These are phyloP conservation scores for Fistularia commersonii DNA, from an alignment of 2,797 vertebrate genomes.

Conservation along the genomic window DNA sequence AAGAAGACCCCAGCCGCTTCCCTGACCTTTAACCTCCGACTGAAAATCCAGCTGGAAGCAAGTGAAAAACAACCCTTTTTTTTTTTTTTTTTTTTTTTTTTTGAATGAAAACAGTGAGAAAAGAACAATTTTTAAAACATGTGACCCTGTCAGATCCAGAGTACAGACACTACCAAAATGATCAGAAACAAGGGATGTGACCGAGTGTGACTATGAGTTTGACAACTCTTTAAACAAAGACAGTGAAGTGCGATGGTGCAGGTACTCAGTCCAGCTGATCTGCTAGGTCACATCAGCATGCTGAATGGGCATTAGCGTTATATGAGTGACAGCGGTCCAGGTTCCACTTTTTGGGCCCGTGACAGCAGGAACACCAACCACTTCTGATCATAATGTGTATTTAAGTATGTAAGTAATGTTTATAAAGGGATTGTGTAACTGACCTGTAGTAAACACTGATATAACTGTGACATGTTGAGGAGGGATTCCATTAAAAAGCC, in stretches of 20 bases:
- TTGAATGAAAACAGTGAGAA: not conserved
- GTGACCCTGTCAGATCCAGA: no score
- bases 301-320: no score
- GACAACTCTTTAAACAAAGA: not conserved
- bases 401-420: slow-evolving; percentile 56
- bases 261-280: no score
- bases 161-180: no score
- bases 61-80: not conserved
- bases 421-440: slow-evolving; percentile 67
- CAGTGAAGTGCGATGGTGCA: not conserved
- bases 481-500: slow-evolving; percentile 27
- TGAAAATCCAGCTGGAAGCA: not conserved
- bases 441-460: slow-evolving; percentile 46
- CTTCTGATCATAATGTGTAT: slow-evolving; percentile 38
- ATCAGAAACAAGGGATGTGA: no score
- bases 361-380: not conserved
- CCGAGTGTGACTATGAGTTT: no score
- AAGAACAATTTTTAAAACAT: not conserved
- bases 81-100: not conserved
- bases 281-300: no score
- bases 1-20: slow-evolving; percentile 97
- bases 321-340: no score
- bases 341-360: no score
- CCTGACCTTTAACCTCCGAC: slow-evolving; percentile 85
- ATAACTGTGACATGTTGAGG: slow-evolving; percentile 48